Conservation (phyloP, 2,888 invertebrate species). For the Celastrina argiolus region DNA sequence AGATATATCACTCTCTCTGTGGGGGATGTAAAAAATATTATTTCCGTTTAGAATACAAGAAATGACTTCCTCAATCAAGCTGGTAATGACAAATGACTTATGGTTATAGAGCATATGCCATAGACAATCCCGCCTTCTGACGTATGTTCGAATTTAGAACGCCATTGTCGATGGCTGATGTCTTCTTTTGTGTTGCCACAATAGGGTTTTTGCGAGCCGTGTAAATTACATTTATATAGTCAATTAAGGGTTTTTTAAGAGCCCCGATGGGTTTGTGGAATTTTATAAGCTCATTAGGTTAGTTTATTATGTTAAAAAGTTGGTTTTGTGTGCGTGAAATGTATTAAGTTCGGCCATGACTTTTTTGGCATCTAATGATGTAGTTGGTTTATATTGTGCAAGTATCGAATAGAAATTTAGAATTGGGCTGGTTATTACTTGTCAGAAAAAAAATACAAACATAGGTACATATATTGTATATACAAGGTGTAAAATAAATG, state of each 20-base stretch:
- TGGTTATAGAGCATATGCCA: constrained; percentile 70
- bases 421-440: no score
- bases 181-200: constrained; percentile 72
- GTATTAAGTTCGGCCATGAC: background rate
- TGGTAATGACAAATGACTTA: constrained; percentile 68
- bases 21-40: constrained; percentile 67
- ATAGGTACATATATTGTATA: no score
- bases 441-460: no score
- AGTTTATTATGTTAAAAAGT: constrained; percentile 59
- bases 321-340: constrained; percentile 43
- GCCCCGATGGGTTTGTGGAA: constrained; percentile 54
- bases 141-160: constrained; percentile 57
- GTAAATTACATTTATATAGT: constrained; percentile 59
- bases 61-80: constrained; percentile 76
- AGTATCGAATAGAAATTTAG: no score
- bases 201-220: constrained; percentile 65
- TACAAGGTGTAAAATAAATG: no score
- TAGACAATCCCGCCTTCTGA: constrained; percentile 56
- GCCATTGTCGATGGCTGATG: constrained; percentile 59
- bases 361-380: no score
- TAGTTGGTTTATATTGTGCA: no score
- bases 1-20: constrained; percentile 48
- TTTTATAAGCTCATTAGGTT: constrained; percentile 61
- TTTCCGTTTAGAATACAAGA: constrained; percentile 69
- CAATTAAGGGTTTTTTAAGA: constrained; percentile 52